phyloP scores from a whole-genome alignment of 2,888 invertebrate species.

The Erannis defoliaria region DNA sequence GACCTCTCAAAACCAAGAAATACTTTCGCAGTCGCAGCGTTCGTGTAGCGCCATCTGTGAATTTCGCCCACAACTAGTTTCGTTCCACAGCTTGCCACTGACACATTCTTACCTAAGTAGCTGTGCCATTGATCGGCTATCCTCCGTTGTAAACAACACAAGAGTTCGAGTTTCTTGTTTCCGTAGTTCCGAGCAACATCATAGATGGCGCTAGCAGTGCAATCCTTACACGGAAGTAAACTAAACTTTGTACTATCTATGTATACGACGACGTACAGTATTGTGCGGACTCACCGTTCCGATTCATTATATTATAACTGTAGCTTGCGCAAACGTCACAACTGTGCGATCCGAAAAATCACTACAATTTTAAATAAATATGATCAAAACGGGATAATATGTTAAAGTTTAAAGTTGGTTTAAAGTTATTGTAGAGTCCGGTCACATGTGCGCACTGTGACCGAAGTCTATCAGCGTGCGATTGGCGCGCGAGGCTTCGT shows the following conservation, averaged over 20 bases:
- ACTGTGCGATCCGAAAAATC: slow-evolving; percentile 6
- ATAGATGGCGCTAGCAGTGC: slow-evolving; percentile 1
- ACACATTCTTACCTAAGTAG: too few species aligned
- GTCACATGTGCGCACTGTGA: slow-evolving; percentile 80
- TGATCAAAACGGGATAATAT: slow-evolving; percentile 29
- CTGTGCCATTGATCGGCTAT: neutral
- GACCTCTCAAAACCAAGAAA: too few species aligned
- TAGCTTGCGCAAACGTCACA: slow-evolving; percentile 10
- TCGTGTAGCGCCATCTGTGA: slow-evolving; percentile 58
- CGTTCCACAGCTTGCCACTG: too few species aligned
- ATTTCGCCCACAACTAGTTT: neutral
- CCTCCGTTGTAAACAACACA: neutral
- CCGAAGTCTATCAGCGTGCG: slow-evolving; percentile 56
- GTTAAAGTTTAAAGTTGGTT: slow-evolving; percentile 40
- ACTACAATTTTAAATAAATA: slow-evolving; percentile 31
- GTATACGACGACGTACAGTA: slow-evolving; percentile 1
- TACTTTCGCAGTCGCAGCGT: neutral
- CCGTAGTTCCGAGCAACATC: neutral
- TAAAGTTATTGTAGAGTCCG: slow-evolving; percentile 50
- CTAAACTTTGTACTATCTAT: neutral
- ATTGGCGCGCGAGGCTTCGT: slow-evolving; percentile 62
- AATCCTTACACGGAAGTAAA: neutral
- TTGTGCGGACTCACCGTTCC: slow-evolving; percentile 68
- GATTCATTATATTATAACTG: slow-evolving; percentile 60
- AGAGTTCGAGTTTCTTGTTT: neutral